These are phyloP conservation scores for Nomia melanderi DNA, from an alignment of 1,140 invertebrate genomes.

Conservation along the genomic window DNA sequence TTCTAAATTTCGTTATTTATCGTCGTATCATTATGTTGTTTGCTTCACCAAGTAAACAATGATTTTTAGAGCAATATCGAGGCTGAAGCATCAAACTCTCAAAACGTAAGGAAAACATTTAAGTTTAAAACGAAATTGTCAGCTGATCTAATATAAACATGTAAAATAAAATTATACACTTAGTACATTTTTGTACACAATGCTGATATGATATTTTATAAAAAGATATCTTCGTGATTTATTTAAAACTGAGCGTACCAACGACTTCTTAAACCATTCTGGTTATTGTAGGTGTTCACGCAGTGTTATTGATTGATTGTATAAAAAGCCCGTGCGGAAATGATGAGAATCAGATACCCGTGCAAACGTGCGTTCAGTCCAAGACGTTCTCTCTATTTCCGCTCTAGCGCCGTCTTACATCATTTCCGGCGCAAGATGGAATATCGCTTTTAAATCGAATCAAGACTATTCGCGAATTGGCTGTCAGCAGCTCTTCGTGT, in stretches of 20 bases:
- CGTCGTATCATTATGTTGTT: too few species aligned
- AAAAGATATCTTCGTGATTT: too few species aligned
- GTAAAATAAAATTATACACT: too few species aligned
- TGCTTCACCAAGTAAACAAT: too few species aligned
- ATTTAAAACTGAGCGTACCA: neutral
- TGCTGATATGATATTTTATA: too few species aligned
- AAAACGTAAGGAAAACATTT: too few species aligned
- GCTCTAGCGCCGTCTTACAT: constrained; percentile 77
- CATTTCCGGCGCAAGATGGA: constrained; percentile 79
- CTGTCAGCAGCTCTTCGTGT: constrained; percentile 34
- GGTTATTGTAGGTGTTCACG: constrained; percentile 22
- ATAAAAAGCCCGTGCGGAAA: constrained; percentile 67
- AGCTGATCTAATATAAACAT: too few species aligned
- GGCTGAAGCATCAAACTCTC: too few species aligned
- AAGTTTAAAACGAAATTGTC: too few species aligned
- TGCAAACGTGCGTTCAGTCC: constrained; percentile 60
- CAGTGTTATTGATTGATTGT: constrained; percentile 60
- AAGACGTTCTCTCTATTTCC: constrained; percentile 80
- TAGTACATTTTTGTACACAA: too few species aligned
- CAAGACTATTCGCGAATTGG: constrained; percentile 80
- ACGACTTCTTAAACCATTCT: neutral
- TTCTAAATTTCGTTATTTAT: too few species aligned
- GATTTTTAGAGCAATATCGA: too few species aligned
- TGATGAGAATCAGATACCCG: constrained; percentile 55
- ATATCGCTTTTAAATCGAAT: constrained; percentile 81